These are phyloP conservation scores for Engraulis encrasicolus DNA, from an alignment of 2,113 vertebrate genomes.

Conservation along the genomic window DNA sequence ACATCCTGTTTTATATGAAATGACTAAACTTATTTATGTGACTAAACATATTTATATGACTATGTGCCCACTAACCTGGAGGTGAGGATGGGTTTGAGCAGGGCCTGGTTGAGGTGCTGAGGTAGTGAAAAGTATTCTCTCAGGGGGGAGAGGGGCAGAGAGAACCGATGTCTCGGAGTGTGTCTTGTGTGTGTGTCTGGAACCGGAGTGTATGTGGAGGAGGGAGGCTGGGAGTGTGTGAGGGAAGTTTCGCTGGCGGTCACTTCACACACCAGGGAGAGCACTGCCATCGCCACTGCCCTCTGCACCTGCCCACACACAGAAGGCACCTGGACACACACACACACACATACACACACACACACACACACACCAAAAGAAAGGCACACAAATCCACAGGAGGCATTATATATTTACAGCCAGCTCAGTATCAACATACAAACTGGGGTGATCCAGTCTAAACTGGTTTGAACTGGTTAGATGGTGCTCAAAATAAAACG, in stretches of 20 bases:
- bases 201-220: no score
- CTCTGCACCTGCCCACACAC: slow-evolving; percentile 79
- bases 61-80: slow-evolving; percentile 63
- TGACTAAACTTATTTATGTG: no score
- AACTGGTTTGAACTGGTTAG: no score
- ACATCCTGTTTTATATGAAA: no score
- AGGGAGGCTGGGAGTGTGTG: slow-evolving; percentile 61
- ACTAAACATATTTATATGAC: no score
- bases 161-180: slow-evolving; percentile 68
- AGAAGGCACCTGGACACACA: slow-evolving; percentile 69
- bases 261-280: slow-evolving; percentile 78
- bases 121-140: slow-evolving; percentile 30
- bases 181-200: no score
- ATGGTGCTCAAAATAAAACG: no score
- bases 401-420: no score
- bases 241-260: slow-evolving; percentile 58
- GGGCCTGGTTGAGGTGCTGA: slow-evolving; percentile 68
- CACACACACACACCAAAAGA: slow-evolving; percentile 29
- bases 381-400: not conserved
- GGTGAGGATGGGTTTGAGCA: slow-evolving; percentile 77
- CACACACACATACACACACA: no score
- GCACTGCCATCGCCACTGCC: slow-evolving; percentile 79
- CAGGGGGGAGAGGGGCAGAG: slow-evolving; percentile 37
- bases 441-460: no score
- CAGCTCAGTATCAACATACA: no score